Conservation (phyloP, 2,888 invertebrate genomes). For the Steromphala cineraria region DNA sequence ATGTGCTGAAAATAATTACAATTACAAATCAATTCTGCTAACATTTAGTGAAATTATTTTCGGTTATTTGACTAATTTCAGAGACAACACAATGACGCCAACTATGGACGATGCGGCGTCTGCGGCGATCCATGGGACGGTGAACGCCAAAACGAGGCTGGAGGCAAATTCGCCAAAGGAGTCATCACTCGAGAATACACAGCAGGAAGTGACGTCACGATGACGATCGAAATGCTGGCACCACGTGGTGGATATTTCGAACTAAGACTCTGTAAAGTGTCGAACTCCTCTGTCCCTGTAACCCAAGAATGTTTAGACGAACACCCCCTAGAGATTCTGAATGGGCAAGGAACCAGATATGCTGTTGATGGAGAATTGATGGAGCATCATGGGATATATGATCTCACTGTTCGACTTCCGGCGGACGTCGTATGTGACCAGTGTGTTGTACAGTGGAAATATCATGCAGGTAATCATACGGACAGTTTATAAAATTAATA, state of each 20-base stretch:
- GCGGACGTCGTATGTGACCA: background rate
- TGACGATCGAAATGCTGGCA: constrained; percentile 53
- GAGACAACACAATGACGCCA: constrained; percentile 59
- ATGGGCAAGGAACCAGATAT: background rate
- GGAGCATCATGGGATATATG: constrained; percentile 7
- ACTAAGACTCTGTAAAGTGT: constrained; percentile 55
- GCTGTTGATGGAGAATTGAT: background rate
- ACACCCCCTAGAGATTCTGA: background rate
- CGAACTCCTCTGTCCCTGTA: background rate
- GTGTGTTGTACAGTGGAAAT: constrained; percentile 16
- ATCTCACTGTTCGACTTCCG: background rate
- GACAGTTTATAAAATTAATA: too few species aligned
- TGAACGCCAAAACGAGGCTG: constrained; percentile 69
- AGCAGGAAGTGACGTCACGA: constrained; percentile 55
- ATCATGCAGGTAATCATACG: background rate
- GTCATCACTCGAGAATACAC: constrained; percentile 68
- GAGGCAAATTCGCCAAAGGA: constrained; percentile 72
- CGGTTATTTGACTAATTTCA: constrained; percentile 30
- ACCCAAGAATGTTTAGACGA: constrained; percentile 21
- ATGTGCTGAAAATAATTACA: too few species aligned
- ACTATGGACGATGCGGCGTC: constrained; percentile 87
- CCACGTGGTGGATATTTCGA: constrained; percentile 62
- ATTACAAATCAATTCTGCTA: background rate
- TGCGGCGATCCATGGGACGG: constrained; percentile 88
- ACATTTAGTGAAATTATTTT: too few species aligned